Evolutionary conservation across 1,140 invertebrate species (phyloP), one percentile per base, ranked within the genome.

Genomic region (Caenorhabditis tropicalis): DNA sequence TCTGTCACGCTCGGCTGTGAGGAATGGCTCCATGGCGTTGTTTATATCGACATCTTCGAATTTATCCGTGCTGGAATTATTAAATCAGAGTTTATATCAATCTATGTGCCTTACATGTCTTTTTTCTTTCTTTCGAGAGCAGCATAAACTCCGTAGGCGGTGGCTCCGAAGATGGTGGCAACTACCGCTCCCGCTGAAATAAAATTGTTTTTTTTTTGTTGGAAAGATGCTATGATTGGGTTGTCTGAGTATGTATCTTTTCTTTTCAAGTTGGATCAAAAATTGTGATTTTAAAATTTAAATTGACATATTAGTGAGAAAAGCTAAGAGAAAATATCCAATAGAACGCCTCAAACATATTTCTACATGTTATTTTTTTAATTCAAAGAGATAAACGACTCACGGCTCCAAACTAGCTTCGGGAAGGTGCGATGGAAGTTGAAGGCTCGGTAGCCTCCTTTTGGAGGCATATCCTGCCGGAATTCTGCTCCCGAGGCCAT

Each of bases 41-140:
- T 89, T 87, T 16, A 91, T 88, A 86, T 92, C 92, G 24, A 85
- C 87, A 85, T 92, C 90, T 87, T 92, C 92, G 74, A 92, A 87
- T 33, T 88, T 86, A 48, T 88, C 53, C 27, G 84, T 88, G 21
- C 92, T 92, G 84, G 85, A 90, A 88, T 0, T 70, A 58, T 51
- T 46, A 46, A 9, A 46, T 46, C n/a, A n/a, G n/a, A n/a, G n/a
- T n/a, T n/a, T n/a, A n/a, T n/a, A n/a, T n/a, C n/a, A n/a, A n/a
- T n/a, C n/a, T n/a, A n/a, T n/a, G n/a, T n/a, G n/a, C 84, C 84
- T 84, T 74, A 86, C 82, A 83, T 83, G 21, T 46, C 39, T 79
- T 82, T 60, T 82, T 87, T 86, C 87, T 89, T 88, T 46, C 51
- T 39, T 29, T 49, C 84, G 46, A 86, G 82, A 65, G 87, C 87